These are phyloP conservation scores for Scrobipalpa atriplicella DNA, from an alignment of 2,888 invertebrate genomes.

Conservation along the genomic window DNA sequence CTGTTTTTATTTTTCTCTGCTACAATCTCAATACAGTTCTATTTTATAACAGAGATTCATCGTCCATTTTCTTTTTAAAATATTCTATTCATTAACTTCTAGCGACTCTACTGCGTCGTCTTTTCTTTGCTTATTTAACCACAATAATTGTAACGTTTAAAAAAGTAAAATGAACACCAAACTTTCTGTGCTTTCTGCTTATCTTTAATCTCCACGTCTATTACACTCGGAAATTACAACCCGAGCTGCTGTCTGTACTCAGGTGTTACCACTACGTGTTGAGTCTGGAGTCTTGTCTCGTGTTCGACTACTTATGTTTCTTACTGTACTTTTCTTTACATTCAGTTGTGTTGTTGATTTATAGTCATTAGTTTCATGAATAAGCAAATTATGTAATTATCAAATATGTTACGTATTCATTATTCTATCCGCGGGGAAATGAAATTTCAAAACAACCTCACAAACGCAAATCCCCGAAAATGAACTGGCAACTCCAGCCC, in stretches of 20 bases:
- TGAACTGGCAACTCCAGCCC: slow-evolving; percentile 42
- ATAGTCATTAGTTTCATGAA: background rate
- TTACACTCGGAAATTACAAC: background rate
- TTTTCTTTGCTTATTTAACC: too few species aligned
- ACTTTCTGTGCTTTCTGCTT: background rate
- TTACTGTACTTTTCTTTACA: background rate
- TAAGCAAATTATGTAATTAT: background rate
- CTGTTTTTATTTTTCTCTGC: too few species aligned
- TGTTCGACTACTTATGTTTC: background rate
- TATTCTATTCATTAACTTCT: too few species aligned
- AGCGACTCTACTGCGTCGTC: too few species aligned
- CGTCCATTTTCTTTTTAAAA: too few species aligned
- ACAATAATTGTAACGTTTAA: too few species aligned
- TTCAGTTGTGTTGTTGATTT: background rate
- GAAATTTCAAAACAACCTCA: background rate
- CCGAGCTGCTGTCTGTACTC: slow-evolving; percentile 1
- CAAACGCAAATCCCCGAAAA: slow-evolving; percentile 29
- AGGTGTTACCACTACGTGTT: slow-evolving; percentile 12
- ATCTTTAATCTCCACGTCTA: background rate
- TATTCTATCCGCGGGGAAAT: background rate
- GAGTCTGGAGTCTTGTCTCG: slow-evolving; percentile 1
- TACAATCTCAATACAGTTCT: too few species aligned
- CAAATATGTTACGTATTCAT: background rate
- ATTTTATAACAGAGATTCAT: too few species aligned
- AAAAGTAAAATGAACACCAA: background rate